Evolutionary conservation across 2,888 invertebrate genomes (phyloP), one percentile per base, ranked within the genome.

Genomic region (Gnatocerus cornutus): DNA sequence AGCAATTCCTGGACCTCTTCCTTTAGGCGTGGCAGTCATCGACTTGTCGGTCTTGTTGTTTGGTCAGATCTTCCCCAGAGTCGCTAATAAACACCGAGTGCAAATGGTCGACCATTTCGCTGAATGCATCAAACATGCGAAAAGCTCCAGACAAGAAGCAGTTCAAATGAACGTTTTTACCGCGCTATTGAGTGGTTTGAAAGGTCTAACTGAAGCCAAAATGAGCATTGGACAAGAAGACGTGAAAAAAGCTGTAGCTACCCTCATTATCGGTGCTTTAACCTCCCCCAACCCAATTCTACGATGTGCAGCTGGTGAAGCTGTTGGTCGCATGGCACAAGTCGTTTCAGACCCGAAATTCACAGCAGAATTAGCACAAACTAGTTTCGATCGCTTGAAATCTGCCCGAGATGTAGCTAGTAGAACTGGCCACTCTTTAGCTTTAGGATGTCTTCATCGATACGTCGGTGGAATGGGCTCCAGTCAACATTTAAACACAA

Each of bases 31-130:
- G 5, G 96, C 97, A 7, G 98, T 99, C 13, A 96, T 99, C 74
- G 99, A 99, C 85, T 92, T 95, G 79, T 95, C 99, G 0, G 96
- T 99, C 0, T 87, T 91, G 10, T 87, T 99, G 1, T 99, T 97
- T 86, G 99, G 98, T 14, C 91, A 93, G 77, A 94, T 99, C 71
- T 99, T 99, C 84, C 95, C 97, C 0, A 90, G 94, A 71, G 97
- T 99, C 9, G 95, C 97, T 27, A 94, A 95, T 80, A 99, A 99
- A 82, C 99, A 99, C 85, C 91, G 98, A 55, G 89, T 98, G 64
- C 99, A 99, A 87, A 97, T 99, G 93, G 86, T 99, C 58, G 96
- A 98, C 75, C 99, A 99, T 83, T 99, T 99, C 82, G 90, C 91
- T 14, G 98, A 98, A 82, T 98, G 97, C 82, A 95, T 98, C 76